Conservation (phyloP, 2,797 vertebrate species). For the Cyclura pinguis region DNA sequence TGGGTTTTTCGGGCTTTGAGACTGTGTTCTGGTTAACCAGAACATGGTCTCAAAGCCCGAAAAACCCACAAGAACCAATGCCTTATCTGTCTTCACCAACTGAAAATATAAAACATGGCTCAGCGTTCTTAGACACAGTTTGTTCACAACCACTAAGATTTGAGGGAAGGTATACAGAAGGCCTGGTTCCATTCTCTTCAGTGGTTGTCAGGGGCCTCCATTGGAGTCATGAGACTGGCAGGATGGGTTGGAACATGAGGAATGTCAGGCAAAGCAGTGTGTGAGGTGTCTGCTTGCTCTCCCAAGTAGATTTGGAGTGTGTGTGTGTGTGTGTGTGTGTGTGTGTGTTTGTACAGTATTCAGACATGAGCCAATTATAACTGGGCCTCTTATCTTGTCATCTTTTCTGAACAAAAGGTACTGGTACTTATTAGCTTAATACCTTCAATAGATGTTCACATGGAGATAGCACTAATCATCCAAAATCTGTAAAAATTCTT, state of each 20-base stretch:
- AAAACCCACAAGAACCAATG: no score
- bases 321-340: background rate
- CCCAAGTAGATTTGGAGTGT: background rate
- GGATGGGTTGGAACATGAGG: background rate
- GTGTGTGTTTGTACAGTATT: background rate
- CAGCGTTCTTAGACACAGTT: slow-evolving; percentile 34
- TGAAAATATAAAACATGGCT: slow-evolving; percentile 29
- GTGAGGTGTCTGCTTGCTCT: background rate
- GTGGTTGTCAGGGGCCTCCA: background rate
- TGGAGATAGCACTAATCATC: background rate
- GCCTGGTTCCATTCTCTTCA: background rate
- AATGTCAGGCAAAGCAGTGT: no score
- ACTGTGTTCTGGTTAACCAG: no score
- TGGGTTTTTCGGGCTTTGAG: no score
- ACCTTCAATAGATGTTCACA: background rate
- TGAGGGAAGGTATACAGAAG: background rate
- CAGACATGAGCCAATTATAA: background rate
- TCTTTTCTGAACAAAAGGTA: background rate
- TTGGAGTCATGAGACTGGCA: background rate
- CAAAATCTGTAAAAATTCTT: background rate
- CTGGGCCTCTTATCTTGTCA: background rate
- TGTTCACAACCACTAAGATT: slow-evolving; percentile 15
- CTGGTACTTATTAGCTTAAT: background rate
- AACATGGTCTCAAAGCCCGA: no score
- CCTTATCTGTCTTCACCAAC: slow-evolving; percentile 39